Evolutionary conservation across 2,113 vertebrate genomes (phyloP), one percentile per base, ranked within the genome.

Genomic region (human): DNA sequence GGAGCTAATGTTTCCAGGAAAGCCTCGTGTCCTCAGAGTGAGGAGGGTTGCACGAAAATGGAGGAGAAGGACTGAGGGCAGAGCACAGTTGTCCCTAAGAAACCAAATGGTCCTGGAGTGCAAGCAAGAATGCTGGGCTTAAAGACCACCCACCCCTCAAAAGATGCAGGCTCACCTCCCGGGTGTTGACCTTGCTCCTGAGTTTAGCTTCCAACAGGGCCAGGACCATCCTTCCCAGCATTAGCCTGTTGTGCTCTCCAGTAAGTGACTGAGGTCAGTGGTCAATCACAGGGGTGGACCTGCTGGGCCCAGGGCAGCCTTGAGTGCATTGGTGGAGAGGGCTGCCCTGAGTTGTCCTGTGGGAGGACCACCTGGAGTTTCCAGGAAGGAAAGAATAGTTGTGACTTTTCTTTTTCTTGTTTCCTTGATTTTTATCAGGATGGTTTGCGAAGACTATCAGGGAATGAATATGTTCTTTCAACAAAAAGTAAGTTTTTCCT

Each of bases 371-470:
- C 43, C 35, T 38, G 3, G 61, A 6, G 8, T 52, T 38, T 30
- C 25, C 86, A 32, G 1, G 45, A 18, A 25, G 40, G 18, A 52
- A 45, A 45, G 76, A 22, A 52, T 1, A 59, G 20, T 43, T 43
- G 4, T 91, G 75, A 98, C 97, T 88, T 96, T 64, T 20, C 30
- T 35, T 64, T 61, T 25, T 94, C 88, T 82, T 96, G 25, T 92
- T 40, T 73, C 38, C 96, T 98, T 93, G 40, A 16, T 98, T 98
- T 96, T 95, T 97, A 86, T 97, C 98, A 99, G 99, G 99, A 99
- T 96, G 99, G 99, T 76, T 98, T 99, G 91, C 99, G 99, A 98
- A 99, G 99, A 98, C 98, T 99, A 96, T 99, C 99, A 68, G 99
- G 99, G 98, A 99, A 99, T 0, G 99, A 99, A 94, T 99, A 99